These are phyloP conservation scores for Acanthoscelides obtectus DNA, from an alignment of 2,888 invertebrate genomes.

Conservation along the genomic window DNA sequence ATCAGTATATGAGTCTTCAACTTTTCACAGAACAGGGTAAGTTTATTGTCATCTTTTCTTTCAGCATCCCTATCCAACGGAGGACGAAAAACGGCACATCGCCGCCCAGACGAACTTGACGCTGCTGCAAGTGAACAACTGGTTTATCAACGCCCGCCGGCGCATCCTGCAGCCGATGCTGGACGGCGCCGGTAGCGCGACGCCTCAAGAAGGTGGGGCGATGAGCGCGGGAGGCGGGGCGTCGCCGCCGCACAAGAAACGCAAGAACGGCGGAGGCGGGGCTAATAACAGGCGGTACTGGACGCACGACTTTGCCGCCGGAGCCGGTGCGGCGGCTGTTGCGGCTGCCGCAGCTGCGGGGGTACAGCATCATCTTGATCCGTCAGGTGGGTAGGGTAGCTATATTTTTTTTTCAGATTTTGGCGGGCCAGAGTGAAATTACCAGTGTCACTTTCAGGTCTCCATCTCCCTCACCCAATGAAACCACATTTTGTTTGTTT, in stretches of 20 bases:
- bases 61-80: constrained; percentile 93
- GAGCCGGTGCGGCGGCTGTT: constrained; percentile 13
- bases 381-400: not conserved
- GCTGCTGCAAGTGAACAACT: constrained; percentile 75
- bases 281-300: constrained; percentile 68
- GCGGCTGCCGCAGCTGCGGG: constrained; percentile 4
- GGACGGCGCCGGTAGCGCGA: constrained; percentile 72
- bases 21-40: no score
- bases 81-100: constrained; percentile 88
- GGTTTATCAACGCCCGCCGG: constrained; percentile 91
- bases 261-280: constrained; percentile 50
- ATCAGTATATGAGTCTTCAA: constrained; percentile 3
- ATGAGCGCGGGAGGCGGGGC: constrained; percentile 19
- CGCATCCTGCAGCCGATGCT: constrained; percentile 90
- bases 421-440: no score
- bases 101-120: constrained; percentile 87
- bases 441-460: no score
- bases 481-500: no score
- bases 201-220: constrained; percentile 36
- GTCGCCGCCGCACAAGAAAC: constrained; percentile 47
- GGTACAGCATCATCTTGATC: not conserved
- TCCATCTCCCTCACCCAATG: no score
- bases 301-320: constrained; percentile 64
- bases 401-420: no score
- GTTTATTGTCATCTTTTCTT: no score